These are phyloP conservation scores for Bombycilla garrulus DNA, from an alignment of 2,113 vertebrate genomes.

Conservation along the genomic window DNA sequence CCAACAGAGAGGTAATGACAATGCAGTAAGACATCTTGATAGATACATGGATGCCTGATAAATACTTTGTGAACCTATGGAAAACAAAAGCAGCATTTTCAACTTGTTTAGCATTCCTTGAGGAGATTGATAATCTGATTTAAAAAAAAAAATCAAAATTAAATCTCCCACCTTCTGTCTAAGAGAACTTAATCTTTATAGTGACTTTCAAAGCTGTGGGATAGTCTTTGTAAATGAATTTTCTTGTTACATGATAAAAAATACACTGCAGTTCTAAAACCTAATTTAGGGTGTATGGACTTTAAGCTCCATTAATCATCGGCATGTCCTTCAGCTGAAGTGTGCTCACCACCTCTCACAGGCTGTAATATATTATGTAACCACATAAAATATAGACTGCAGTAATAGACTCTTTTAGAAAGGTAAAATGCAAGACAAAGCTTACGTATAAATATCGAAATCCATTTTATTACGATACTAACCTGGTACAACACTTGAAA, in stretches of 20 bases:
- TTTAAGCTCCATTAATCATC: slow-evolving; percentile 53
- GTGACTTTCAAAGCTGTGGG: slow-evolving; percentile 46
- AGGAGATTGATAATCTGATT: not conserved
- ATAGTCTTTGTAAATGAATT: slow-evolving; percentile 56
- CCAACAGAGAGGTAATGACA: not conserved
- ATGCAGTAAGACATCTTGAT: not conserved
- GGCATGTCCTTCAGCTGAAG: slow-evolving; percentile 32
- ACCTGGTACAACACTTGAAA: slow-evolving; percentile 7
- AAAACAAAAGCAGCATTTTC: not conserved
- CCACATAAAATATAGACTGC: slow-evolving; percentile 30
- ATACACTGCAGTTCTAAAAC: slow-evolving; percentile 41
- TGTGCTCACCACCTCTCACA: not conserved
- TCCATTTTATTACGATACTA: not conserved
- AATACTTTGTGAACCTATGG: not conserved
- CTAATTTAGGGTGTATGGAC: slow-evolving; percentile 36
- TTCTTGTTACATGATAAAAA: slow-evolving; percentile 63
- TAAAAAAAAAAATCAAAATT: not conserved
- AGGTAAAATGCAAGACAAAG: not conserved
- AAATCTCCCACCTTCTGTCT: slow-evolving; percentile 14
- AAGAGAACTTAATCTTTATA: slow-evolving; percentile 29
- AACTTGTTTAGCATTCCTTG: not conserved
- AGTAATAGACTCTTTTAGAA: slow-evolving; percentile 4
- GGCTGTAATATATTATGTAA: slow-evolving; percentile 1
- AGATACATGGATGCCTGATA: not conserved
- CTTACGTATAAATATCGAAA: not conserved